Evolutionary conservation across 2,797 vertebrate genomes (phyloP).

Genomic region (Alcedo quadribrachys): DNA sequence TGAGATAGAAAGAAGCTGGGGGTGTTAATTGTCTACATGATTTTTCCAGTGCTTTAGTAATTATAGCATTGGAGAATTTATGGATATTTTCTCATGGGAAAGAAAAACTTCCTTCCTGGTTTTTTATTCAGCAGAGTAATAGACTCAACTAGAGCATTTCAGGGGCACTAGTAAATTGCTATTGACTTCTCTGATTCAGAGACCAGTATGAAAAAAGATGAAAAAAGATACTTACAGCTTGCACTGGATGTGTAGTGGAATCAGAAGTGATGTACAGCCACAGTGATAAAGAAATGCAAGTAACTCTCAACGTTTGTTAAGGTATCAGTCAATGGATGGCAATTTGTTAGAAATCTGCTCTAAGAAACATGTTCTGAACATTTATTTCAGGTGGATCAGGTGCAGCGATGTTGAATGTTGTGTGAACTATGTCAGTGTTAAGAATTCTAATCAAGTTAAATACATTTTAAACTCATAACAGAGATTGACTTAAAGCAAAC

Average conservation of each 20-base stretch:
- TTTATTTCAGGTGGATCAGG: background rate
- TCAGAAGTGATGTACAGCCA: background rate
- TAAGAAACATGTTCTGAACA: background rate
- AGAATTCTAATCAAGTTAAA: background rate
- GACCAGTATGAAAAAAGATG: background rate
- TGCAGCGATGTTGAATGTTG: background rate
- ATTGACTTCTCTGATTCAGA: background rate
- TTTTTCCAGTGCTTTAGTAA: background rate
- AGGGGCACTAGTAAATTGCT: background rate
- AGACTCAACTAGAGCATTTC: background rate
- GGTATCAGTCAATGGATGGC: background rate
- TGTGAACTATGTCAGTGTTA: background rate
- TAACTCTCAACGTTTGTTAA: background rate
- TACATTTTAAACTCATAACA: background rate
- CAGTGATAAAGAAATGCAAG: background rate
- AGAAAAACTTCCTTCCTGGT: background rate
- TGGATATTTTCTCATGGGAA: background rate
- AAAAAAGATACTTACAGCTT: background rate
- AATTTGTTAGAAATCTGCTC: background rate
- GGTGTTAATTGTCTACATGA: background rate
- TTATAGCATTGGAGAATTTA: background rate
- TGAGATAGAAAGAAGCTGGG: background rate
- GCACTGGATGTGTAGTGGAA: background rate
- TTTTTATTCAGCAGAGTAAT: background rate
- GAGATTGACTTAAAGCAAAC: background rate